Percentiles rank a stretch among this genome's conserved stretches.
These are phyloP conservation scores for Thunnus maccoyii DNA, from an alignment of 2,113 vertebrate genomes.

Conservation along the genomic window DNA sequence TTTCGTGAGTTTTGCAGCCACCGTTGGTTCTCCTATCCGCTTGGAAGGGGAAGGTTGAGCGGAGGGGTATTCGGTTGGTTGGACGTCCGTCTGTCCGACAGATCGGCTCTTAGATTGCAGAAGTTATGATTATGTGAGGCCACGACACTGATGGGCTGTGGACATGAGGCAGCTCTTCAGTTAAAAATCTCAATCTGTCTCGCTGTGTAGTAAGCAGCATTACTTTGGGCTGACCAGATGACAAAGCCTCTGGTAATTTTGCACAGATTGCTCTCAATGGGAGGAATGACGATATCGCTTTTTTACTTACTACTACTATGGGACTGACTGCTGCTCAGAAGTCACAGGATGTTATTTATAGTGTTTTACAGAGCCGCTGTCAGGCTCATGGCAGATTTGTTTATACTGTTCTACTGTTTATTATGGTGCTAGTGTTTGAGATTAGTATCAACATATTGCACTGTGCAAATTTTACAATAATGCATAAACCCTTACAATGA, in stretches of 20 bases:
- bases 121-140: constrained; percentile 53
- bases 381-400: neutral
- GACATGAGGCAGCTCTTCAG: constrained; percentile 34
- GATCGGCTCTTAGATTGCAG: constrained; percentile 45
- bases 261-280: constrained; percentile 43
- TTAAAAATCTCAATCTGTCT: constrained; percentile 62
- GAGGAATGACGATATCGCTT: neutral
- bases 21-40: no score
- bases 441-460: neutral
- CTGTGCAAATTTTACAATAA: no score
- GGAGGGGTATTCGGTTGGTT: no score
- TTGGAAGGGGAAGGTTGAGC: no score
- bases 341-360: neutral
- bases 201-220: constrained; percentile 43
- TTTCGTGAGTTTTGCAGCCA: no score
- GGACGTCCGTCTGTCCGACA: constrained; percentile 20
- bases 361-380: neutral
- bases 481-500: no score
- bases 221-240: constrained; percentile 68
- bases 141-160: constrained; percentile 9
- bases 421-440: neutral
- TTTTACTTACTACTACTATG: neutral
- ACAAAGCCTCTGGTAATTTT: constrained; percentile 46
- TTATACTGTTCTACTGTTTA: neutral
- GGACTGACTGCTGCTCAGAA: neutral